Percentiles rank a stretch among this genome's conserved stretches.
phyloP scores from a whole-genome alignment of 2,888 invertebrate species.

The Drosophila heteroneura region DNA sequence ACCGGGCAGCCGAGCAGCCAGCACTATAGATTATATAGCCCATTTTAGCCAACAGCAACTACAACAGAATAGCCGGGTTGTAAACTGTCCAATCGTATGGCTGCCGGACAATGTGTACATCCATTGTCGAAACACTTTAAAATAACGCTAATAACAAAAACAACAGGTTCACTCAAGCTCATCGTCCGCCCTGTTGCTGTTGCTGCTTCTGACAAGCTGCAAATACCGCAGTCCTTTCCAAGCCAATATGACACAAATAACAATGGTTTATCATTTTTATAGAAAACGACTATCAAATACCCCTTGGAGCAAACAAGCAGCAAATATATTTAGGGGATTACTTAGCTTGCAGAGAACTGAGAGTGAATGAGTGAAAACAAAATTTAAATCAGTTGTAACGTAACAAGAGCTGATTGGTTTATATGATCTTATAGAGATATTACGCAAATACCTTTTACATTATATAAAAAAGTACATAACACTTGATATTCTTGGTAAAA shows the following conservation, averaged over 20 bases:
- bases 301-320: neutral
- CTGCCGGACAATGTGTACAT: conserved; percentile 51
- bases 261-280: neutral
- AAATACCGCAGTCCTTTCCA: conserved; percentile 56
- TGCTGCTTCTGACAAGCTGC: conserved; percentile 56
- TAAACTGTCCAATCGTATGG: conserved; percentile 50
- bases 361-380: neutral
- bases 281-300: neutral
- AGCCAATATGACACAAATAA: conserved; percentile 36
- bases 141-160: conserved; percentile 39
- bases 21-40: conserved; percentile 62
- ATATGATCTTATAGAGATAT: neutral
- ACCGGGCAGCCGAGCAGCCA: conserved; percentile 2
- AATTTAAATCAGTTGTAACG: neutral
- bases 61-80: conserved; percentile 28
- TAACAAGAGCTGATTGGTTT: neutral
- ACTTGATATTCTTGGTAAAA: neutral
- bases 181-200: conserved; percentile 14
- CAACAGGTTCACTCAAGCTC: conserved; percentile 28
- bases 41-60: conserved; percentile 51
- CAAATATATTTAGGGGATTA: neutral
- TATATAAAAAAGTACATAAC: no score
- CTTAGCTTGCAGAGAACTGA: neutral
- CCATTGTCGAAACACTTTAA: conserved; percentile 47
- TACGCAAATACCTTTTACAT: neutral